These are phyloP conservation scores for Paedocypris sp. DNA, from an alignment of 2,113 vertebrate species.

Conservation along the genomic window DNA sequence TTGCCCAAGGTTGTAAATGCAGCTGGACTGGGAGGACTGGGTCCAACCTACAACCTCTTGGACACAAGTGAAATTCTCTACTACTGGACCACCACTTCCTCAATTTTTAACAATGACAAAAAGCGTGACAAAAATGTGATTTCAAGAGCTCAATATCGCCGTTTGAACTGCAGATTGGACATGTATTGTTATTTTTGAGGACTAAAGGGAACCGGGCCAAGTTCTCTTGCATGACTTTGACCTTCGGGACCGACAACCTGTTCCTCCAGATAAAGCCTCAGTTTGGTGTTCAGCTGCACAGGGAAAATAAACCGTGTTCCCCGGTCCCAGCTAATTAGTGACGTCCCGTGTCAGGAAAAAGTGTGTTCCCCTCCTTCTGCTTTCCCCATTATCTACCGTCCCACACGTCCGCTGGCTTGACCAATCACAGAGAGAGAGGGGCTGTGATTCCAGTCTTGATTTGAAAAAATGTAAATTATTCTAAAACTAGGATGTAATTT, in stretches of 20 bases:
- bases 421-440: conserved; percentile 20
- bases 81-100: too few relatives aligned
- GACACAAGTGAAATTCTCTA: too few relatives aligned
- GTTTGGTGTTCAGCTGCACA: conserved; percentile 69
- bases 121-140: too few relatives aligned
- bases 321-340: conserved; percentile 68
- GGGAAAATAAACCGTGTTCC: conserved; percentile 75
- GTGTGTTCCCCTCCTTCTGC: conserved; percentile 11
- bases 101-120: too few relatives aligned
- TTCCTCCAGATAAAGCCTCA: conserved; percentile 75
- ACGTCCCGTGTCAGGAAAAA: not conserved
- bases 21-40: too few relatives aligned
- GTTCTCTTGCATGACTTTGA: conserved; percentile 46
- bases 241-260: conserved; percentile 55
- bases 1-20: too few relatives aligned
- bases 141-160: too few relatives aligned
- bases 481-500: too few relatives aligned
- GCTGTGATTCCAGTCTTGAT: not conserved
- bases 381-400: conserved; percentile 35
- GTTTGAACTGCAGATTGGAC: not conserved
- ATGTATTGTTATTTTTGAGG: not conserved
- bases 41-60: too few relatives aligned
- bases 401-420: conserved; percentile 53
- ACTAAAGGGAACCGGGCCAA: not conserved
- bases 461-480: too few relatives aligned